Evolutionary conservation across 2,888 invertebrate genomes (phyloP).

Genomic region (Thelaira solivaga): DNA sequence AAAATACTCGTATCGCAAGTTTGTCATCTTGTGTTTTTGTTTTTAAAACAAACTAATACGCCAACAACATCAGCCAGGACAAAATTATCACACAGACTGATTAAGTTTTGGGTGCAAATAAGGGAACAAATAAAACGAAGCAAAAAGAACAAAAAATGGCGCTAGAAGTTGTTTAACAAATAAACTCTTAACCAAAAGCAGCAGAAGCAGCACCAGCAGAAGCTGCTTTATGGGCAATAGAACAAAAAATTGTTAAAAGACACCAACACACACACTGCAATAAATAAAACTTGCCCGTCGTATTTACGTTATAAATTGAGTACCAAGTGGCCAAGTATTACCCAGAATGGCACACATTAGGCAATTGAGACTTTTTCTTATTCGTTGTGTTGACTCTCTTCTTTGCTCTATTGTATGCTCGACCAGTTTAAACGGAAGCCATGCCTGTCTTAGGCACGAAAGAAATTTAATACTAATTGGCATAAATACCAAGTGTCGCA

Average conservation of each 20-base stretch:
- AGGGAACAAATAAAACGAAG: conserved; percentile 62
- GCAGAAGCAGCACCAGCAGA: no score
- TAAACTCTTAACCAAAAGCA: conserved; percentile 41
- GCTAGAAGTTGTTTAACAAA: conserved; percentile 67
- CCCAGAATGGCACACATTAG: conserved; percentile 61
- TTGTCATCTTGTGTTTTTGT: conserved; percentile 13
- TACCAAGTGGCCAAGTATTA: conserved; percentile 39
- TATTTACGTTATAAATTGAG: no score
- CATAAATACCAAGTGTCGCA: conserved; percentile 76
- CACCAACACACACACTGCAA: conserved; percentile 65
- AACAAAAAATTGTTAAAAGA: conserved; percentile 21
- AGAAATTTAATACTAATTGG: conserved; percentile 76
- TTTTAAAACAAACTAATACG: not conserved
- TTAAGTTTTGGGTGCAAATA: conserved; percentile 36
- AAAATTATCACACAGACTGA: conserved; percentile 38
- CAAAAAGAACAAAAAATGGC: conserved; percentile 71
- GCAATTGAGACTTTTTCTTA: conserved; percentile 34
- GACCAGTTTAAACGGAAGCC: conserved; percentile 75
- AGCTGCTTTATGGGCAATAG: conserved; percentile 33
- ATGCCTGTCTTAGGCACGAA: conserved; percentile 70
- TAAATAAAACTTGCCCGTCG: no score
- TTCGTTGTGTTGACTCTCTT: not conserved
- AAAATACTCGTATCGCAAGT: no score
- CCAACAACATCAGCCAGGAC: not conserved
- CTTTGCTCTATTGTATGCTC: conserved; percentile 14